These are phyloP conservation scores for Cheilinus undulatus DNA, from an alignment of 2,113 vertebrate genomes.

Conservation along the genomic window DNA sequence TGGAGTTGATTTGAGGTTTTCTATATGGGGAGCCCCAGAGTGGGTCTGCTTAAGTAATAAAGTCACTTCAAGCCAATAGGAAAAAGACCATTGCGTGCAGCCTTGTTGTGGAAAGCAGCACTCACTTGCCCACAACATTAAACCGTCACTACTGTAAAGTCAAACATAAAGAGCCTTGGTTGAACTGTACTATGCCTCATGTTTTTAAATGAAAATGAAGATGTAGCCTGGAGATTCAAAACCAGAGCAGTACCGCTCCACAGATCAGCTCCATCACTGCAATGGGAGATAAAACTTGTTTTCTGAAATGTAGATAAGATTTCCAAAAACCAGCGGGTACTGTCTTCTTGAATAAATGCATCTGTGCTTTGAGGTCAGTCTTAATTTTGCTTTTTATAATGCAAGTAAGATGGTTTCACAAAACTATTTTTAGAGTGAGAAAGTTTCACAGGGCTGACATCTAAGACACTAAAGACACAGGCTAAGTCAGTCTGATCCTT, in stretches of 20 bases:
- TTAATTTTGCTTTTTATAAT: not conserved
- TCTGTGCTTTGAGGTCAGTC: not conserved
- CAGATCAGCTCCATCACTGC: constrained; percentile 15
- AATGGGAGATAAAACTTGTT: not conserved
- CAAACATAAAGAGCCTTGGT: constrained; percentile 19
- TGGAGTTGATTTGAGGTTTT: constrained; percentile 83
- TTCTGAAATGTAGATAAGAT: constrained; percentile 18
- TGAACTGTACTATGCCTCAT: constrained; percentile 3
- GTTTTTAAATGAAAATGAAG: constrained; percentile 17
- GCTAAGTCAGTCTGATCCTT: not conserved
- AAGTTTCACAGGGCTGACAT: not conserved
- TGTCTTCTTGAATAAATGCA: too few species aligned
- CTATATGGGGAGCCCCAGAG: constrained; percentile 69
- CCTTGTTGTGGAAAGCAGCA: constrained; percentile 48
- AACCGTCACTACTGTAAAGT: constrained; percentile 55
- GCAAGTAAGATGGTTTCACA: not conserved
- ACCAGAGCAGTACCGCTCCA: not conserved
- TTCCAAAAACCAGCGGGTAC: not conserved
- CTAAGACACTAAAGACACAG: not conserved
- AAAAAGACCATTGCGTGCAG: constrained; percentile 57
- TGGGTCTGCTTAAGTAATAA: constrained; percentile 63
- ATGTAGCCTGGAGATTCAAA: not conserved
- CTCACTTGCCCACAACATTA: constrained; percentile 61
- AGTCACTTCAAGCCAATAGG: constrained; percentile 63
- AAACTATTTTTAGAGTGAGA: not conserved